Percentiles rank a stretch among this genome's conserved stretches.
Evolutionary conservation across 2,888 invertebrate genomes (phyloP).

Genomic region (Trichacis sp.): DNA sequence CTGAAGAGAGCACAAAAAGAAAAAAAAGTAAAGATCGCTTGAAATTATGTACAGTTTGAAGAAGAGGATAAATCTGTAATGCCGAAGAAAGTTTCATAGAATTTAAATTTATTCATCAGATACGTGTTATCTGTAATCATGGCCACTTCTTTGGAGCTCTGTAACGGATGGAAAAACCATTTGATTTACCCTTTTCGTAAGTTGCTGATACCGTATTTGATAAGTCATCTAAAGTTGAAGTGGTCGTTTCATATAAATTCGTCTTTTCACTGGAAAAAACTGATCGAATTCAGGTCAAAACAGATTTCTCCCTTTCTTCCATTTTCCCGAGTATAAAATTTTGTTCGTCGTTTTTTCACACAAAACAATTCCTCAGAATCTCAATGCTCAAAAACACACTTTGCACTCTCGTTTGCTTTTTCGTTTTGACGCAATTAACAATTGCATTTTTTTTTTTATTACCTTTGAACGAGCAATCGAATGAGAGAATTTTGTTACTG

Average conservation of each 20-base stretch:
- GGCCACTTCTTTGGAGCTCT: background rate
- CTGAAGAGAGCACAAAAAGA: no score
- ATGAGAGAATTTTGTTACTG: background rate
- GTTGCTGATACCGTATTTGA: background rate
- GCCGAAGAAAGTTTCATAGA: no score
- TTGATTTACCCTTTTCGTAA: background rate
- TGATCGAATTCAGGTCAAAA: background rate
- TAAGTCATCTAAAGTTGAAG: background rate
- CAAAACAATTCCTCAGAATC: background rate
- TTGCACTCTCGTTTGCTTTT: no score
- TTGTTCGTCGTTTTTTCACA: background rate
- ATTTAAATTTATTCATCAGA: background rate
- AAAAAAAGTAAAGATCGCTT: no score
- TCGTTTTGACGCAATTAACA: no score
- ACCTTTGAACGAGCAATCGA: background rate
- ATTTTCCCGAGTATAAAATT: background rate
- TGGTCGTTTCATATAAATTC: background rate
- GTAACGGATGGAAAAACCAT: background rate
- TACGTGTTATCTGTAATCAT: constrained; percentile 1
- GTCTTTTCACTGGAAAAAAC: background rate
- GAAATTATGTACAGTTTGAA: no score
- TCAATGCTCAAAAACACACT: no score
- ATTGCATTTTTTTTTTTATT: no score
- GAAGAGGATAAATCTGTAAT: background rate
- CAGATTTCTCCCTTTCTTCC: no score